Evolutionary conservation across 2,888 invertebrate species (phyloP), one percentile per base, ranked within the genome.

Genomic region (Noctua fimbriata): DNA sequence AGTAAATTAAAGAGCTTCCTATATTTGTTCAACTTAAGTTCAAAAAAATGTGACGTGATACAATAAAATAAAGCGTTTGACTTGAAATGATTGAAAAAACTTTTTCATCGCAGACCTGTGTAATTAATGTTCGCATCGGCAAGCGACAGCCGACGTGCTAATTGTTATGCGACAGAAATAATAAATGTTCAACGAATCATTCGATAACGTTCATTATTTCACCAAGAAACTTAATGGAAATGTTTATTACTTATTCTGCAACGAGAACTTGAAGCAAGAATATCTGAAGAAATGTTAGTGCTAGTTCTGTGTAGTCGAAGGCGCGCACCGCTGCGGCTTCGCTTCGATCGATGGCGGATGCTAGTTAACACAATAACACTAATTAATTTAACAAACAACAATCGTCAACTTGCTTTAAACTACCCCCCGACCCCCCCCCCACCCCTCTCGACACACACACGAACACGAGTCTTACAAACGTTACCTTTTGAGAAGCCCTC

Each of bases 321-420:
- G 73, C 12, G 41, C 32, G 75, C 85, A 88, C 84, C 79, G 77
- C 67, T 81, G 75, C 63, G 91, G 93, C 91, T 93, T 93, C 93
- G 49, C 28, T 74, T 41, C 81, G 55, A 72, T 74, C 87, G 87
- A 74, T 87, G 83, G 88, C 77, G 82, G 63, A 80, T 82, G 70
- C 63, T 80, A 75, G 73, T 78, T 90, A 89, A 90, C 88, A 93
- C 92, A 93, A 93, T 92, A 90, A 91, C 86, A 90, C 92, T 93
- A 94, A 94, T 93, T 94, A 93, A 93, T 90, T 90, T 90, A 36
- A 36, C 36, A 36, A 91, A 76, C 16, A 44, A 58, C 76, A 71
- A 76, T 76, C 58, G 36, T 47, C 32, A 47, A 32, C 41, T 44
- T 44, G 69, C 72, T 71, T 71, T 55, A 55, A 66, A 76, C 77